Percentiles rank a stretch among this genome's conserved stretches.
Conservation (phyloP, 2,113 vertebrate genomes). For the Lates calcarifer region DNA sequence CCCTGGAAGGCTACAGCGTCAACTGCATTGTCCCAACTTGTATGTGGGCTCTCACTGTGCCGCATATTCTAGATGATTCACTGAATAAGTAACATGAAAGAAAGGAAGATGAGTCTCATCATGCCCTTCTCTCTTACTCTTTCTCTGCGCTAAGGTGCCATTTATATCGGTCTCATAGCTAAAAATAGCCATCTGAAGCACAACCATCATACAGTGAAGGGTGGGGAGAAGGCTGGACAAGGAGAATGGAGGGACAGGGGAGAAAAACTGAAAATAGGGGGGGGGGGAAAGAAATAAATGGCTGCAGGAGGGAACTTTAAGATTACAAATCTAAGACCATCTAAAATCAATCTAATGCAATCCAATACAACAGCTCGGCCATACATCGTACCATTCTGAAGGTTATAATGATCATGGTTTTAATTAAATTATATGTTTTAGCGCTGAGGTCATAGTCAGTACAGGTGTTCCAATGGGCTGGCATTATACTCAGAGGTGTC, state of each 20-base stretch:
- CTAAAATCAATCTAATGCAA: neutral
- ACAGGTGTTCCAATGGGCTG: neutral
- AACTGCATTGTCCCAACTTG: constrained; percentile 20
- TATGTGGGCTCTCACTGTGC: neutral
- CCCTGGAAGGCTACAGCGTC: neutral
- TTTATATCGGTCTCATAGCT: constrained; percentile 77
- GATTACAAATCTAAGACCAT: neutral
- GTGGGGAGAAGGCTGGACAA: constrained; percentile 46
- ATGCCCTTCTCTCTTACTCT: constrained; percentile 67
- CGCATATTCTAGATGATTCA: constrained; percentile 16
- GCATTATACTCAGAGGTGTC: neutral
- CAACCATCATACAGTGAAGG: constrained; percentile 69
- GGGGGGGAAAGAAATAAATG: neutral
- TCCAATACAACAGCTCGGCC: neutral
- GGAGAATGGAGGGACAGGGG: constrained; percentile 40
- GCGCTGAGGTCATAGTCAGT: neutral
- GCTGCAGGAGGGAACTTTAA: neutral
- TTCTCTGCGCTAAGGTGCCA: constrained; percentile 65
- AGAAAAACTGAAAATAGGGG: constrained; percentile 14
- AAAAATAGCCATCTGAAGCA: constrained; percentile 79
- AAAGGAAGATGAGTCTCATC: constrained; percentile 50
- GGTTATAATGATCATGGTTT: neutral
- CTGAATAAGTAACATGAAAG: constrained; percentile 35
- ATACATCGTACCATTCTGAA: neutral
- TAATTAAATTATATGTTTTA: neutral